A percentile compares a stretch with the other conserved stretches of the same genome.
These are phyloP conservation scores for Anticlea derivata DNA, from an alignment of 2,888 invertebrate genomes.

Conservation along the genomic window DNA sequence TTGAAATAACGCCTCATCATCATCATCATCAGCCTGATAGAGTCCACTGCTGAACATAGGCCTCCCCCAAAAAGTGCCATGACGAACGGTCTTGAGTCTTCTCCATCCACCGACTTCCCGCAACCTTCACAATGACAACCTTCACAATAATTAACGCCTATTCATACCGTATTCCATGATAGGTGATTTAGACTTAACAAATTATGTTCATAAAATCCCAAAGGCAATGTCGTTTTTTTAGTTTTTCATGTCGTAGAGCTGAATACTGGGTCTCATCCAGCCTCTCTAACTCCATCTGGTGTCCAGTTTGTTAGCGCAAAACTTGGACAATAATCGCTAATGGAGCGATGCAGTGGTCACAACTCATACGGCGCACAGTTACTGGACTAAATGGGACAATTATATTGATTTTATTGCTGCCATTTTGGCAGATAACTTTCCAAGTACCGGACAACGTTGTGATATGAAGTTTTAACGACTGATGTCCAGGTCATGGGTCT, in stretches of 20 bases:
- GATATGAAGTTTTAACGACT: neutral
- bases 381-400: slow-evolving; percentile 25
- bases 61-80: too few relatives aligned
- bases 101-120: too few relatives aligned
- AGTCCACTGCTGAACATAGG: too few relatives aligned
- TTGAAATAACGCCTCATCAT: too few relatives aligned
- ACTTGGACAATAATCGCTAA: slow-evolving; percentile 81
- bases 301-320: slow-evolving; percentile 67
- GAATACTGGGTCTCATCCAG: slow-evolving; percentile 55
- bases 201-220: too few relatives aligned
- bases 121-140: too few relatives aligned
- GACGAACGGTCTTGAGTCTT: too few relatives aligned
- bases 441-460: neutral
- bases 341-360: slow-evolving; percentile 80
- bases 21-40: too few relatives aligned
- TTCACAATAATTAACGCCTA: too few relatives aligned
- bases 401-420: slow-evolving; percentile 28
- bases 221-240: too few relatives aligned
- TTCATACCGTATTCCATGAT: too few relatives aligned
- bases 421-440: slow-evolving; percentile 14
- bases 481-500: neutral
- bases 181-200: too few relatives aligned
- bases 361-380: slow-evolving; percentile 54
- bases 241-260: neutral
- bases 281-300: slow-evolving; percentile 27